Conservation (phyloP, 2,113 vertebrate genomes). For the Mustela nigripes region DNA sequence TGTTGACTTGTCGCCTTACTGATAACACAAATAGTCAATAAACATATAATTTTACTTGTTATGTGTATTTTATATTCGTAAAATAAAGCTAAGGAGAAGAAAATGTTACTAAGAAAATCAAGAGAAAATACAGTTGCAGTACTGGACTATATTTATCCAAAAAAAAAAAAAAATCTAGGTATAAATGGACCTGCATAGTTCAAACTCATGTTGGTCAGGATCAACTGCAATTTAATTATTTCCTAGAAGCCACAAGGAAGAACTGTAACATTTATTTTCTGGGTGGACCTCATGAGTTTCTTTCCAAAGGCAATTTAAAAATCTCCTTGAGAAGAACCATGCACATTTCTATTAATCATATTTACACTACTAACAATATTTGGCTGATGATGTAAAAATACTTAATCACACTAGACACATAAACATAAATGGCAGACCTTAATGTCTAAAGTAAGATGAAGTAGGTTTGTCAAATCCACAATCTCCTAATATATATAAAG, state of each 20-base stretch:
- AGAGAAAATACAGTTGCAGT: neutral
- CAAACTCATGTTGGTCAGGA: neutral
- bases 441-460: conserved; percentile 42
- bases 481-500: conserved; percentile 21
- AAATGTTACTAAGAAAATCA: neutral
- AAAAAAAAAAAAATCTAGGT: neutral
- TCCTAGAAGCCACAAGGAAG: neutral
- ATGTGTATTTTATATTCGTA: neutral
- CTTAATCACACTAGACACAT: neutral
- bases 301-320: conserved; percentile 44
- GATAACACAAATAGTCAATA: neutral
- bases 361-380: conserved; percentile 17
- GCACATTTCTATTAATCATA: conserved; percentile 22
- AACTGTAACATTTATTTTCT: conserved; percentile 10
- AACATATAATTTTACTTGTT: neutral
- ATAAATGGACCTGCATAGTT: neutral
- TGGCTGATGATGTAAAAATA: conserved; percentile 35
- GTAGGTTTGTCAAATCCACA: conserved; percentile 44
- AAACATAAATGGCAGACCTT: conserved; percentile 50
- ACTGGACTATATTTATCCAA: neutral
- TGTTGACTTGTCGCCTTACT: neutral
- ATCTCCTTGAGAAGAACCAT: neutral
- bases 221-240: neutral
- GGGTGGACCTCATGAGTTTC: neutral
- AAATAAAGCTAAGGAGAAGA: neutral